Conservation (phyloP, 2,113 vertebrate genomes). For the Phainopepla nitens region DNA sequence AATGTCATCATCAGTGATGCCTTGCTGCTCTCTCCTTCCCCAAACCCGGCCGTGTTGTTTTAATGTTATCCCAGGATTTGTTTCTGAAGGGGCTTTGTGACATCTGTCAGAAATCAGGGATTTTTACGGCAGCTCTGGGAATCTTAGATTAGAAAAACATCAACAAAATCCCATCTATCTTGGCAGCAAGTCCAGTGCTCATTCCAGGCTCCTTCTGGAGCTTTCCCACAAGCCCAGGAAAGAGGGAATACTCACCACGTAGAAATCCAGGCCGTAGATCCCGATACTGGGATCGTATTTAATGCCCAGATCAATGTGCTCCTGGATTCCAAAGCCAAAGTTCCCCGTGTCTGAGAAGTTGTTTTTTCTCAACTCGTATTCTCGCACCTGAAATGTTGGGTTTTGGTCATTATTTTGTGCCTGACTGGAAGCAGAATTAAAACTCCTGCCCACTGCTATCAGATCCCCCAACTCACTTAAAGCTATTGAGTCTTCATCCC, state of each 20-base stretch:
- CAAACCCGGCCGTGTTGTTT: neutral
- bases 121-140: neutral
- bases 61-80: neutral
- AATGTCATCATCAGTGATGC: neutral
- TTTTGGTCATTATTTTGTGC: neutral
- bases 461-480: fast-evolving
- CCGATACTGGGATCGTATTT: slow-evolving; percentile 98
- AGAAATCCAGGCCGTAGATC: slow-evolving; percentile 98
- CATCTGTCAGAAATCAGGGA: neutral
- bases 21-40: neutral
- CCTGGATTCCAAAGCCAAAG: slow-evolving; percentile 98
- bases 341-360: slow-evolving; percentile 98
- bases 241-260: slow-evolving; percentile 81
- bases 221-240: neutral
- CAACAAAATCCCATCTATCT: neutral
- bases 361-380: slow-evolving; percentile 96
- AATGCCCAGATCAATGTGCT: slow-evolving; percentile 97
- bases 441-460: neutral
- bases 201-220: neutral
- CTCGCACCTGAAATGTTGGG: slow-evolving; percentile 81
- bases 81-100: neutral
- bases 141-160: neutral
- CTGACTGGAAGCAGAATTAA: neutral
- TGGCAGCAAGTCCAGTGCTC: neutral
- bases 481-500: fast-evolving